Evolutionary conservation across 2,888 invertebrate species (phyloP).

Genomic region (Xylocampa areola): DNA sequence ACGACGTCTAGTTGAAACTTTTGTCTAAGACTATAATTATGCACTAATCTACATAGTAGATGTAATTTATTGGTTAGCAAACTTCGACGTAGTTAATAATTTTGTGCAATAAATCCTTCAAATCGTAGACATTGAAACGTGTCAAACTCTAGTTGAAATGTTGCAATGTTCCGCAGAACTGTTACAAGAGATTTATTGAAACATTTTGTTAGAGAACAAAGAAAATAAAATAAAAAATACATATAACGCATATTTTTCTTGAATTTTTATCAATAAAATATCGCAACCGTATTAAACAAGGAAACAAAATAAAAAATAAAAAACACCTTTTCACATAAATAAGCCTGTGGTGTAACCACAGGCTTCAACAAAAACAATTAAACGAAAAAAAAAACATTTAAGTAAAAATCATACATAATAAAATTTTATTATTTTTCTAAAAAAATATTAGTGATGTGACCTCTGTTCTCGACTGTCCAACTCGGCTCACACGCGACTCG

Average conservation of each 20-base stretch:
- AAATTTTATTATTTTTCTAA: not conserved
- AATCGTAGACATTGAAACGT: slow-evolving; percentile 34
- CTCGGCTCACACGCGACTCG: slow-evolving; percentile 41
- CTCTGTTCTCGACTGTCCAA: slow-evolving; percentile 30
- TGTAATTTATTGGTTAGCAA: slow-evolving; percentile 39
- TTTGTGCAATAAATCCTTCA: slow-evolving; percentile 43
- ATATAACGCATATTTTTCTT: not conserved
- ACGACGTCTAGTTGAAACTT: not conserved
- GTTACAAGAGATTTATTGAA: not conserved
- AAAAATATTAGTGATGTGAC: slow-evolving; percentile 9
- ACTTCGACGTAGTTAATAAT: slow-evolving; percentile 43
- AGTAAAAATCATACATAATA: no score
- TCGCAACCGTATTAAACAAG: no score
- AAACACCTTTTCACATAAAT: no score
- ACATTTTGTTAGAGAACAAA: not conserved
- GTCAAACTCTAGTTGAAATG: slow-evolving; percentile 43
- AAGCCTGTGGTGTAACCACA: no score
- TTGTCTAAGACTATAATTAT: not conserved
- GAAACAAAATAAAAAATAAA: no score
- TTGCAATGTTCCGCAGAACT: slow-evolving; percentile 26
- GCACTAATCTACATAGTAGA: slow-evolving; percentile 30
- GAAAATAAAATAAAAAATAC: not conserved
- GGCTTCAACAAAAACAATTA: no score
- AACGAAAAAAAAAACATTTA: not conserved
- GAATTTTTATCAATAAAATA: no score